phyloP scores from a whole-genome alignment of 2,888 invertebrate species.

The Caenorhabditis macrosperma region DNA sequence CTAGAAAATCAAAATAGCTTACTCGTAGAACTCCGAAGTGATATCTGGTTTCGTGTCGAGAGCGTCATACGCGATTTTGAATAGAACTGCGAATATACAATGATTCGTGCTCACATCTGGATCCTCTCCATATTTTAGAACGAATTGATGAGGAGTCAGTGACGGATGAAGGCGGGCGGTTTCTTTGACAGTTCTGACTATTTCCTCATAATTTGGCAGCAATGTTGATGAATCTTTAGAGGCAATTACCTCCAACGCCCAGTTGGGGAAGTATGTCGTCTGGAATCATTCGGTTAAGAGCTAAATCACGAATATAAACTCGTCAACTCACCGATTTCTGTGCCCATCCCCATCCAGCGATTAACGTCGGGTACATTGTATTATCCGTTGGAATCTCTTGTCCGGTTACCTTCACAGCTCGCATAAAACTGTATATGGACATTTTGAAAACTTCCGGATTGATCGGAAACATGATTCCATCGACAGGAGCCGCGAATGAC shows the following conservation, averaged over 20 bases:
- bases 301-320: background rate
- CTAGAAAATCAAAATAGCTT: background rate
- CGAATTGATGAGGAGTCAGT: constrained; percentile 38
- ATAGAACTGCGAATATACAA: constrained; percentile 39
- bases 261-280: constrained; percentile 47
- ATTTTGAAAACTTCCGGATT: constrained; percentile 70
- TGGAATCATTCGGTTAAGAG: background rate
- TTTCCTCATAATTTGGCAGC: constrained; percentile 31
- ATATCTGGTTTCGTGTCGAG: constrained; percentile 6
- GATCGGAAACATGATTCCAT: constrained; percentile 51
- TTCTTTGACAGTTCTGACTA: background rate
- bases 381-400: constrained; percentile 19
- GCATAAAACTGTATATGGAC: constrained; percentile 58
- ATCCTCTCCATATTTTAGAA: constrained; percentile 16
- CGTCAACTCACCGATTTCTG: constrained; percentile 28
- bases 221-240: background rate
- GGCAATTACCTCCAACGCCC: constrained; percentile 34
- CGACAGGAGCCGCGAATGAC: constrained; percentile 32
- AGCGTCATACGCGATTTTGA: constrained; percentile 1
- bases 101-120: constrained; percentile 2
- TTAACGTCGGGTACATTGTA: constrained; percentile 1
- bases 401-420: constrained; percentile 68
- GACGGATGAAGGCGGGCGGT: background rate
- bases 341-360: constrained; percentile 47
- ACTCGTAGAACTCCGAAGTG: constrained; percentile 45